These are phyloP conservation scores for Glandiceps talaboti DNA, from an alignment of 53 echinoderm and acorn worm species.

Conservation along the genomic window DNA sequence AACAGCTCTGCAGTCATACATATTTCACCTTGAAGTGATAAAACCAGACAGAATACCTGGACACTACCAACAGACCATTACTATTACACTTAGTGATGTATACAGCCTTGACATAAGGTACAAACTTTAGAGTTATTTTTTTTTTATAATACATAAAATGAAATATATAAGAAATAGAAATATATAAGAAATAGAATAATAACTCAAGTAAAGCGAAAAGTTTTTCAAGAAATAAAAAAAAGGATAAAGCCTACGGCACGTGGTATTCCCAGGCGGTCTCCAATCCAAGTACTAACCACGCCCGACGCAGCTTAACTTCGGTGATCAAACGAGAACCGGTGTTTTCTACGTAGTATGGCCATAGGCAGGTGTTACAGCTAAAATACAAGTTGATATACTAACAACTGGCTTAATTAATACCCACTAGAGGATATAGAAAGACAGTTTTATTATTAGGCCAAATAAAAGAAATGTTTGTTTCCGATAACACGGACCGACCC, in stretches of 20 bases:
- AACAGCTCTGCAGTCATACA: slow-evolving; percentile 49
- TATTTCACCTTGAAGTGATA: slow-evolving; percentile 30
- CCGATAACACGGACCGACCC: too few species aligned
- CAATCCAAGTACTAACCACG: slow-evolving; percentile 34
- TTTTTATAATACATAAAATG: too few species aligned
- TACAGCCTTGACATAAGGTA: slow-evolving; percentile 46
- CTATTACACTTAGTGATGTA: slow-evolving; percentile 44
- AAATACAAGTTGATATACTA: too few species aligned
- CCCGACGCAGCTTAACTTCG: slow-evolving; percentile 29
- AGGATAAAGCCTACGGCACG: neutral
- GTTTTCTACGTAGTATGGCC: slow-evolving; percentile 35
- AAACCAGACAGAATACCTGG: slow-evolving; percentile 30
- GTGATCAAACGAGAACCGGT: slow-evolving; percentile 43
- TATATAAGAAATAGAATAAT: too few species aligned
- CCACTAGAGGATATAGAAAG: too few species aligned
- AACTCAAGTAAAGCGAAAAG: too few species aligned
- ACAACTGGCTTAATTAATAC: too few species aligned
- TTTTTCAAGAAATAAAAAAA: slow-evolving; percentile 1
- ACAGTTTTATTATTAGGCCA: too few species aligned
- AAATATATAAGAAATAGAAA: too few species aligned
- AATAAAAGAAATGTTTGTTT: too few species aligned
- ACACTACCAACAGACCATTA: slow-evolving; percentile 34
- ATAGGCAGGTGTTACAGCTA: too few species aligned
- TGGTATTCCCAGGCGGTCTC: slow-evolving; percentile 27
- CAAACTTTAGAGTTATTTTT: too few species aligned